Conservation (phyloP, 2,888 invertebrate species). For the Stratiomys singularior region DNA sequence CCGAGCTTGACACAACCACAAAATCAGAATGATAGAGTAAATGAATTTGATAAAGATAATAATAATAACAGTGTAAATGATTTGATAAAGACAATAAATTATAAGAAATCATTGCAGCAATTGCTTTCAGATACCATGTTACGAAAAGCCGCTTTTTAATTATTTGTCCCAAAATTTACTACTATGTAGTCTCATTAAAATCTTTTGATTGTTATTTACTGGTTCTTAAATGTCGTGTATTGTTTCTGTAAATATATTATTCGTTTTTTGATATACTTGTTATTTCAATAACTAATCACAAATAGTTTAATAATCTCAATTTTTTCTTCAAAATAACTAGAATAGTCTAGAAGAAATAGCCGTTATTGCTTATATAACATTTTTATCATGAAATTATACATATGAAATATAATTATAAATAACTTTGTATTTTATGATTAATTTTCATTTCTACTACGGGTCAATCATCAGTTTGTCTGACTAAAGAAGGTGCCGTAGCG, state of each 20-base stretch:
- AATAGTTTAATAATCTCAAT: too few relatives aligned
- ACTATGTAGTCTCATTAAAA: neutral
- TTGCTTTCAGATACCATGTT: neutral
- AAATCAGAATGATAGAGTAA: too few relatives aligned
- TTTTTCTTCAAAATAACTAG: too few relatives aligned
- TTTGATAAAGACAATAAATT: too few relatives aligned
- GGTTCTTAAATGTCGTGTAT: neutral
- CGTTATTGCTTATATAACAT: too few relatives aligned
- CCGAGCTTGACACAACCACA: too few relatives aligned
- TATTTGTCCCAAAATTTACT: neutral
- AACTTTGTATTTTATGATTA: conserved; percentile 31
- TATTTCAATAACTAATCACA: neutral
- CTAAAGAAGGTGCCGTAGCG: conserved; percentile 67
- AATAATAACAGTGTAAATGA: too few relatives aligned
- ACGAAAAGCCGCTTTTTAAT: too few relatives aligned
- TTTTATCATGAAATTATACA: neutral
- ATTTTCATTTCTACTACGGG: conserved; percentile 52
- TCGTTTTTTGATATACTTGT: neutral
- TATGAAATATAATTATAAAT: neutral
- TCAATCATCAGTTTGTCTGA: conserved; percentile 62
- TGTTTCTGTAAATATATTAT: neutral
- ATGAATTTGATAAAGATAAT: too few relatives aligned
- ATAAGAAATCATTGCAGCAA: neutral
- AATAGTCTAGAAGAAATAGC: too few relatives aligned
- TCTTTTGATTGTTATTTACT: neutral